These are phyloP conservation scores for Thermophis baileyi DNA, from an alignment of 2,113 vertebrate species.

Conservation along the genomic window DNA sequence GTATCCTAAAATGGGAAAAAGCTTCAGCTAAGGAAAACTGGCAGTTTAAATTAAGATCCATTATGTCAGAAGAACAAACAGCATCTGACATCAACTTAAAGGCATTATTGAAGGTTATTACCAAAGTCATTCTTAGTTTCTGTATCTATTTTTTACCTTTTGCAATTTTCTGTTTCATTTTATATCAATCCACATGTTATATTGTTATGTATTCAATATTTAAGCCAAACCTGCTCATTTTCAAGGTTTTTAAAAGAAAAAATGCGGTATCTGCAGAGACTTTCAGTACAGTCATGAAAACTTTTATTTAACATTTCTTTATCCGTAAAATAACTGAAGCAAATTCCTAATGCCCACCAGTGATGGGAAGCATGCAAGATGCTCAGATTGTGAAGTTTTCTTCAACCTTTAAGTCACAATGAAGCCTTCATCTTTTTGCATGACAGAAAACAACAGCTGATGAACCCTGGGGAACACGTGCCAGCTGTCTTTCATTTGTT, in stretches of 20 bases:
- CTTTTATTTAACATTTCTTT: slow-evolving; percentile 51
- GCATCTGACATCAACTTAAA: neutral
- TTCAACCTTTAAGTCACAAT: slow-evolving; percentile 55
- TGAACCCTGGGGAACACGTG: slow-evolving; percentile 65
- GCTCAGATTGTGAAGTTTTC: slow-evolving; percentile 49
- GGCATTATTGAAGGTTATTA: slow-evolving; percentile 3
- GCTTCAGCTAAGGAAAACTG: neutral
- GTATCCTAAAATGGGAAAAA: neutral
- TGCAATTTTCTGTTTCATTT: neutral
- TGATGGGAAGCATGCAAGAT: slow-evolving; percentile 55
- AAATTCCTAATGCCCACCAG: slow-evolving; percentile 42
- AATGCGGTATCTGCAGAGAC: slow-evolving; percentile 45
- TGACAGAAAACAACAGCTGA: slow-evolving; percentile 77
- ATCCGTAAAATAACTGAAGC: slow-evolving; percentile 57
- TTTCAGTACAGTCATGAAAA: slow-evolving; percentile 47
- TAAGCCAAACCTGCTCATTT: neutral
- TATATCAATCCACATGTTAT: neutral
- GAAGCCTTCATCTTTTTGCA: slow-evolving; percentile 66
- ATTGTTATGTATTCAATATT: slow-evolving; percentile 6
- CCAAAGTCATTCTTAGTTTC: neutral
- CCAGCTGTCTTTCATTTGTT: slow-evolving; percentile 69
- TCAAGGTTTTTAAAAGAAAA: slow-evolving; percentile 33
- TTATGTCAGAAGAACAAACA: neutral
- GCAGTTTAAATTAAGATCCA: neutral
- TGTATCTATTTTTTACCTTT: neutral